Evolutionary conservation across 2,888 invertebrate species (phyloP).

Genomic region (Eupithecia subfuscata): DNA sequence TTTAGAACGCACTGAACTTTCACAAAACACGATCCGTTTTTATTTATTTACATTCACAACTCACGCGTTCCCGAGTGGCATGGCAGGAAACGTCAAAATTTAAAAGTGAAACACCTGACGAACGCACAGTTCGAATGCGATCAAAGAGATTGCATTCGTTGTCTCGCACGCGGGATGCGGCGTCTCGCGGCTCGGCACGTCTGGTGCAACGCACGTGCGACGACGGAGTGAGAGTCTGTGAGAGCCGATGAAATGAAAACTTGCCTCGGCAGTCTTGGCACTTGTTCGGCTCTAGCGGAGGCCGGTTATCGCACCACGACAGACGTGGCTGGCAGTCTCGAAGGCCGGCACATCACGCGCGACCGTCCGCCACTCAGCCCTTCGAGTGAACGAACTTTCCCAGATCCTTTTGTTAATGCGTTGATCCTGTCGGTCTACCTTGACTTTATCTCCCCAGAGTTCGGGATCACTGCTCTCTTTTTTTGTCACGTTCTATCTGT

Average conservation of each 20-base stretch:
- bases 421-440: constrained; percentile 51
- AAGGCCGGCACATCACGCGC: constrained; percentile 60
- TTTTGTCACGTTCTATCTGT: constrained; percentile 30
- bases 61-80: constrained; percentile 59
- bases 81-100: constrained; percentile 64
- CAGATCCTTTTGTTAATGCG: constrained; percentile 43
- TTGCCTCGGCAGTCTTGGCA: constrained; percentile 54
- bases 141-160: constrained; percentile 57
- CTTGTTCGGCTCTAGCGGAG: constrained; percentile 51
- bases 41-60: constrained; percentile 57
- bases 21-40: constrained; percentile 53
- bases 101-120: constrained; percentile 54
- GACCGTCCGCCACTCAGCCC: constrained; percentile 50
- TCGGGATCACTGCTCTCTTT: constrained; percentile 43
- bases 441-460: constrained; percentile 47
- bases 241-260: constrained; percentile 73
- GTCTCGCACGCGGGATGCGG: constrained; percentile 59
- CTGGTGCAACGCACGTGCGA: constrained; percentile 67
- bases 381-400: constrained; percentile 49
- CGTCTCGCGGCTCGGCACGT: constrained; percentile 47
- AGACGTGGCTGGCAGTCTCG: constrained; percentile 56
- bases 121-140: constrained; percentile 42
- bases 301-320: constrained; percentile 71
- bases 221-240: constrained; percentile 68
- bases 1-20: constrained; percentile 57